Base-by-base conservation (phyloP, 2,797 vertebrate species). In the Lacerta bilineata region DNA sequence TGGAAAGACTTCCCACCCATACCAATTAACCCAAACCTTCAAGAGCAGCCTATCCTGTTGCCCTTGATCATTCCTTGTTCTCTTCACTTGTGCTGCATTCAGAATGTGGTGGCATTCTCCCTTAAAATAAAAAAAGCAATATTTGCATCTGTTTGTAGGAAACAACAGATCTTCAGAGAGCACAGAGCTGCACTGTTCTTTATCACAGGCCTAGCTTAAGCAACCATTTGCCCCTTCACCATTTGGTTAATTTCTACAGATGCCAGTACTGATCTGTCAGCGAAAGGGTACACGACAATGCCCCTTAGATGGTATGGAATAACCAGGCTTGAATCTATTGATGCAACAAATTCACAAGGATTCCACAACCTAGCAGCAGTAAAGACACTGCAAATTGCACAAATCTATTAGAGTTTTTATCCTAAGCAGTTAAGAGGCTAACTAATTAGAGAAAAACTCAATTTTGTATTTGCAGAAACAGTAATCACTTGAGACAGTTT, bases 21-120 rank as follows among this genome's bases (percentile, higher is more conserved):
- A 93, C 92, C 92, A 96, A 95, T 96, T 96, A 96, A 95, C 90
- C 92, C 92, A 91, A 94, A 87, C 80, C 89, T 88, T 87, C 85
- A 94, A 92, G 92, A 96, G 88, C 90, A 85, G 92, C 92, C 92
- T 92, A 90, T 87, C 84, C 91, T 92, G 81, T 78, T 61, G 90
- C 93, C 95, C 93, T 96, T 96, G 95, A 95, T 89, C 85, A 76
- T 93, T 71, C 78, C 83, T 87, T 90, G 74, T 87, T 91, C 93
- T 95, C n/a, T 64, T 87, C 86, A 87, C 18, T 91, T 78, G 10
- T 85, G 68, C 83, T 89, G 71, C 87, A 93, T 92, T 91, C 88
- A 92, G 88, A 94, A 94, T 93, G 11, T 91, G 68, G 87, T 92
- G 91, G 55, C 23, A 69, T 83, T 87, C 50, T 66, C 66, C 61